phyloP scores from a whole-genome alignment of 2,888 invertebrate species.

The Agriotes lineatus region DNA sequence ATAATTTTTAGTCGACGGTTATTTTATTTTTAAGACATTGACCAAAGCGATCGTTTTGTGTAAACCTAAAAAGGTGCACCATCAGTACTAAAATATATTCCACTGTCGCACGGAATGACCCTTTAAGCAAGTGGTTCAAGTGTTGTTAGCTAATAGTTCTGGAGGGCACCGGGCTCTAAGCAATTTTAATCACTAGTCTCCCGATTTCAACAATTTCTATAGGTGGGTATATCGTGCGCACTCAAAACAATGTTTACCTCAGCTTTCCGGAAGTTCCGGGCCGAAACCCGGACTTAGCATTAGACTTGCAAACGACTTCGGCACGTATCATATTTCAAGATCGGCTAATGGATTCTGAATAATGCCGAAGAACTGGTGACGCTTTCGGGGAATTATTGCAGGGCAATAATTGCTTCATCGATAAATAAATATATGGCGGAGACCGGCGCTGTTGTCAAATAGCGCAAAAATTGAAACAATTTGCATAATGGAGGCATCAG shows the following conservation, averaged over 20 bases:
- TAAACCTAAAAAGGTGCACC: too few species aligned
- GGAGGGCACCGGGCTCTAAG: not conserved
- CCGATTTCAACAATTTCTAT: constrained; percentile 28
- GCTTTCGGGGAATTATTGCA: constrained; percentile 16
- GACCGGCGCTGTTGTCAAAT: too few species aligned
- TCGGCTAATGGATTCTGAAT: constrained; percentile 47
- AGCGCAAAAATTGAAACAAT: not conserved
- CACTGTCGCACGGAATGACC: too few species aligned
- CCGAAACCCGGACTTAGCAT: constrained; percentile 34
- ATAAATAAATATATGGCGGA: too few species aligned
- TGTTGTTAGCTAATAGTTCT: constrained; percentile 15
- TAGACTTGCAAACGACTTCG: constrained; percentile 46
- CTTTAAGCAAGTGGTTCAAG: not conserved
- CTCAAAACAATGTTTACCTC: constrained; percentile 35
- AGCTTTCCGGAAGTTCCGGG: constrained; percentile 26
- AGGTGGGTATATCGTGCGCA: constrained; percentile 14
- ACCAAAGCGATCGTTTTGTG: too few species aligned
- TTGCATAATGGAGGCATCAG: not conserved
- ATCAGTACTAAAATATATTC: too few species aligned
- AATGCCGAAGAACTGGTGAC: constrained; percentile 31
- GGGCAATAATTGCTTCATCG: too few species aligned
- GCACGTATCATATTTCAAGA: constrained; percentile 47
- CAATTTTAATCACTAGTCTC: not conserved
- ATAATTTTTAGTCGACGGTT: too few species aligned
- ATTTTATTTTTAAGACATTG: too few species aligned